phyloP scores from a whole-genome alignment of 1,140 invertebrate species.

The Pygmarrhopalites habei region DNA sequence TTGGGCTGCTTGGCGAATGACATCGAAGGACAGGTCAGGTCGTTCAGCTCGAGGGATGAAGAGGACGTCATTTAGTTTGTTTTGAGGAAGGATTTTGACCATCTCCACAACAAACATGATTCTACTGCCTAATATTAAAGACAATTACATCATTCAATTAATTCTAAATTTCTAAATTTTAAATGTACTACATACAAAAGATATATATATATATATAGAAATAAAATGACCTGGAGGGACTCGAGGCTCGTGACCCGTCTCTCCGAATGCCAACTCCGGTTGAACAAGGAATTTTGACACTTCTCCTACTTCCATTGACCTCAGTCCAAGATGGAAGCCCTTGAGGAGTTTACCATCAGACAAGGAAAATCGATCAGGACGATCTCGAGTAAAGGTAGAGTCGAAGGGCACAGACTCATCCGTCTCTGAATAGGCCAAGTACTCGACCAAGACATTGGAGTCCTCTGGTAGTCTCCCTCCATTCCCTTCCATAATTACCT shows the following conservation, averaged over 20 bases:
- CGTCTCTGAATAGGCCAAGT: too few relatives aligned
- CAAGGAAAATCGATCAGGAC: background rate
- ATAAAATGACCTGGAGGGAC: background rate
- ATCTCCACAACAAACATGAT: constrained; percentile 10
- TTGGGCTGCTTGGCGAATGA: background rate
- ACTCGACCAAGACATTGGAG: too few relatives aligned
- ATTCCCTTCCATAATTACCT: too few relatives aligned
- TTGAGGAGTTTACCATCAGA: background rate
- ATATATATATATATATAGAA: too few relatives aligned
- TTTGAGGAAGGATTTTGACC: background rate
- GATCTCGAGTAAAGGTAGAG: background rate
- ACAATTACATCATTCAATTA: too few relatives aligned
- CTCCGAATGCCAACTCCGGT: constrained; percentile 3
- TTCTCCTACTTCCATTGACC: constrained; percentile 8
- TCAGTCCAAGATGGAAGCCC: background rate
- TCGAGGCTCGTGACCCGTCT: constrained; percentile 3
- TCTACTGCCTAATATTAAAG: background rate
- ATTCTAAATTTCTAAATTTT: too few relatives aligned
- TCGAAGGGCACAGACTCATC: too few relatives aligned
- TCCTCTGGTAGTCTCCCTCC: too few relatives aligned
- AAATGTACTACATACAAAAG: too few relatives aligned
- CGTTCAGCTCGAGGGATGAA: background rate
- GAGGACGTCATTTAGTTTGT: background rate
- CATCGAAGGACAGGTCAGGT: background rate
- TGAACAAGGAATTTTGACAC: constrained; percentile 8